A percentile compares a stretch with the other conserved stretches of the same genome.
Evolutionary conservation across 2,888 invertebrate genomes (phyloP).

Genomic region (Plusia festucae): DNA sequence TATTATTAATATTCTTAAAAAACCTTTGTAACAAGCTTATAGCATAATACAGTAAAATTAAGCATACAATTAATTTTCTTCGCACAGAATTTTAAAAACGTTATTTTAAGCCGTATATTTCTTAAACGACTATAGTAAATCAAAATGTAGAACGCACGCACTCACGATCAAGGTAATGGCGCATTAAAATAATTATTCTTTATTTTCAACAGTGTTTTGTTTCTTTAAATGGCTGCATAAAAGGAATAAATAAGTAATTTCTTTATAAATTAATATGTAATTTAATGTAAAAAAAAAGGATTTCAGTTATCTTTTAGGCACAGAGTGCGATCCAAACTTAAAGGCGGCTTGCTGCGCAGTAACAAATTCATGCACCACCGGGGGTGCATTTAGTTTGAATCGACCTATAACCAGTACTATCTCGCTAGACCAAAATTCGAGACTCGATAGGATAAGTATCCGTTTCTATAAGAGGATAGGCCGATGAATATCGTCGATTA

Average conservation of each 20-base stretch:
- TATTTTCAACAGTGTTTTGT: slow-evolving; percentile 16
- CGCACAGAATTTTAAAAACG: neutral
- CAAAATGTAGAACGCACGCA: slow-evolving; percentile 38
- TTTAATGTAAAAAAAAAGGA: too few species aligned
- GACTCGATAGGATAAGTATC: too few species aligned
- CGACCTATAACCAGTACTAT: too few species aligned
- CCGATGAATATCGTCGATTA: too few species aligned
- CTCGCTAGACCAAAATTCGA: too few species aligned
- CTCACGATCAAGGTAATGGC: slow-evolving; percentile 42
- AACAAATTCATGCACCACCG: too few species aligned
- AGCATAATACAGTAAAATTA: neutral
- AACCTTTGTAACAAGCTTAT: neutral
- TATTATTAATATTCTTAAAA: neutral
- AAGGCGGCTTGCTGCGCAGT: too few species aligned
- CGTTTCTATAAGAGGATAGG: too few species aligned
- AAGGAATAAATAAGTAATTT: neutral
- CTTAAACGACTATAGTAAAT: slow-evolving; percentile 37
- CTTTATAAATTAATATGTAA: too few species aligned
- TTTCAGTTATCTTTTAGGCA: too few species aligned
- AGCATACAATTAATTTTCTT: neutral
- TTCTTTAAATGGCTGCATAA: neutral
- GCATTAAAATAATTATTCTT: slow-evolving; percentile 47
- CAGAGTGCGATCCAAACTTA: too few species aligned
- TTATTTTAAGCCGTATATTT: slow-evolving; percentile 19
- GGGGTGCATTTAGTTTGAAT: too few species aligned